phyloP scores from a whole-genome alignment of 2,888 invertebrate species.

The Drepana falcataria region DNA sequence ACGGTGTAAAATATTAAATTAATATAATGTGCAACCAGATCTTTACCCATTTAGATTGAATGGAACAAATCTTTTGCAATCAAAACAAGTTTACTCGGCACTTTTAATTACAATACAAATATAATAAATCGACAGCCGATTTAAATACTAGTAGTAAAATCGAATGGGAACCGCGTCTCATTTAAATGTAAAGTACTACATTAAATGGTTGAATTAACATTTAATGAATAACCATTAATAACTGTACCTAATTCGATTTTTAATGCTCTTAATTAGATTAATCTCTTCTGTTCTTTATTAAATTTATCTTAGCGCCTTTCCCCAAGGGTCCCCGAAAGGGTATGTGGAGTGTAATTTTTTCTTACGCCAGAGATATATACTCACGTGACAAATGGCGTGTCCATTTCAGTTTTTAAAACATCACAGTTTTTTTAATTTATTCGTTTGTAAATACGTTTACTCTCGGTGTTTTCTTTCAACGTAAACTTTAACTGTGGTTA shows the following conservation, averaged over 20 bases:
- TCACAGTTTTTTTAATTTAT: too few relatives aligned
- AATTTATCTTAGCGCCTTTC: not conserved
- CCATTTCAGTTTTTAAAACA: too few relatives aligned
- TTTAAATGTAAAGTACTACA: not conserved
- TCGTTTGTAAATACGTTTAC: too few relatives aligned
- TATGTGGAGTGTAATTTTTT: too few relatives aligned
- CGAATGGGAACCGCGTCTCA: not conserved
- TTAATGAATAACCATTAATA: not conserved
- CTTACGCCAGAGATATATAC: too few relatives aligned
- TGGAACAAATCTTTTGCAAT: not conserved
- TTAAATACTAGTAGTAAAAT: not conserved
- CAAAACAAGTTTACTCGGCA: not conserved
- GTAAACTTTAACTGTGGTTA: too few relatives aligned
- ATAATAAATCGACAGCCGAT: not conserved
- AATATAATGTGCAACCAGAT: too few relatives aligned
- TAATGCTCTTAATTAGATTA: not conserved
- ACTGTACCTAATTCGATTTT: not conserved
- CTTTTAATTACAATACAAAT: constrained; percentile 1
- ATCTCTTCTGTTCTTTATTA: not conserved
- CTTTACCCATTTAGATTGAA: too few relatives aligned
- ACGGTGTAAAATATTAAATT: too few relatives aligned
- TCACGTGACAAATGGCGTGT: too few relatives aligned
- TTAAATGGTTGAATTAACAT: not conserved
- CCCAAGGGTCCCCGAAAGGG: too few relatives aligned
- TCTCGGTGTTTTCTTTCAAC: too few relatives aligned